A percentile compares a stretch with the other conserved stretches of the same genome.
phyloP scores from a whole-genome alignment of 2,113 vertebrate species.

The Scomber scombrus region DNA sequence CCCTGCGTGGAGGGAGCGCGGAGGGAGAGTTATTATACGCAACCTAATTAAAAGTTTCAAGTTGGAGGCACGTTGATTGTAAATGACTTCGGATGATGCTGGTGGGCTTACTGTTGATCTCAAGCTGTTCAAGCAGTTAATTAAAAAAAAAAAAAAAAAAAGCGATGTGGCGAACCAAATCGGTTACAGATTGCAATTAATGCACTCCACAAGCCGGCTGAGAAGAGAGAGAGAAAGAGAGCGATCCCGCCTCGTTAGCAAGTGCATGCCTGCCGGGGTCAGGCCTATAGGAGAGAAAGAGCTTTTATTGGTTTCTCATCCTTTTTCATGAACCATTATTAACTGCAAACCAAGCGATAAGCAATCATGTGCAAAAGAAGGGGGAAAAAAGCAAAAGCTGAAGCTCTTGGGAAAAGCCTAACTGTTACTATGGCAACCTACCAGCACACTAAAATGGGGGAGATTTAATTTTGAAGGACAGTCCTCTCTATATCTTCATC shows the following conservation, averaged over 20 bases:
- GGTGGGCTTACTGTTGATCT: constrained; percentile 81
- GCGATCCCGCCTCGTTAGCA: constrained; percentile 72
- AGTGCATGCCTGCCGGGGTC: constrained; percentile 65
- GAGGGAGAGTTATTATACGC: constrained; percentile 37
- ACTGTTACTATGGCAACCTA: constrained; percentile 85
- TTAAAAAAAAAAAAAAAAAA: constrained; percentile 75
- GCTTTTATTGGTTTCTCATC: constrained; percentile 71
- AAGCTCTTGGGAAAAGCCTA: constrained; percentile 56
- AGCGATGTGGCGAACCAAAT: constrained; percentile 77
- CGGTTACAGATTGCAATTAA: constrained; percentile 85
- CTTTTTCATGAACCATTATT: constrained; percentile 74
- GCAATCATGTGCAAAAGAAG: constrained; percentile 53
- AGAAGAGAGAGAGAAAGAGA: constrained; percentile 63
- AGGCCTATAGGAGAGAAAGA: constrained; percentile 40
- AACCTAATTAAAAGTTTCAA: constrained; percentile 84
- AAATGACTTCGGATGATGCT: constrained; percentile 78
- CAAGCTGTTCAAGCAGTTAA: constrained; percentile 85
- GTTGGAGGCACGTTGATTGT: constrained; percentile 79
- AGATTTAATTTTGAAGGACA: constrained; percentile 63
- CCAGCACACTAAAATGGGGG: constrained; percentile 35
- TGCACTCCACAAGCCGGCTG: constrained; percentile 57
- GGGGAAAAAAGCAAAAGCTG: constrained; percentile 38
- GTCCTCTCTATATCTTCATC: constrained; percentile 48
- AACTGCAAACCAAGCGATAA: constrained; percentile 75
- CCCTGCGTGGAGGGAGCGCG: constrained; percentile 23